Base-by-base conservation (phyloP, 2,113 vertebrate species). In the Tupaia chinensis region DNA sequence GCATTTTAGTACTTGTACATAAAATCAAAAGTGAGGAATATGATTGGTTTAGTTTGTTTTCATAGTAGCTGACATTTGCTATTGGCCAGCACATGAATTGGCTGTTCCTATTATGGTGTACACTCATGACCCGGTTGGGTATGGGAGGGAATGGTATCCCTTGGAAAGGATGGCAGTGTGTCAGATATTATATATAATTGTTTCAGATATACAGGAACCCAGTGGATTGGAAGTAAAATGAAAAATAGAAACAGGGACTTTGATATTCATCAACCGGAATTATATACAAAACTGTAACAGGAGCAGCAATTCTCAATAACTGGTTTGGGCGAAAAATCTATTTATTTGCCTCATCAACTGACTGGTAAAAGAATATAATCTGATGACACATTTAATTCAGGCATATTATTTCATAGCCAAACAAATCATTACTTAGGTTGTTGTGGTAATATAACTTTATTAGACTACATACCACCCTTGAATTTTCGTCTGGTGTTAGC, bases 401-500 rank as follows among this genome's bases (percentile, higher is more conserved):
- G 44, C 17, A 29, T 69, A 81, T 54, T 73, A 79, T 77, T 90
- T 90, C 13, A 82, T 23, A 87, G 34, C 2, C 29, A 89, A 74
- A 61, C 56, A 76, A 58, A 29, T 83, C 34, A 89, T 87, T 73
- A 93, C 80, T n/a, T 92, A 13, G 63, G 27, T 84, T 63, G 15
- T 88, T 85, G 54, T 90, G 29, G 27, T 73, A 80, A 66, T 96
- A 70, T 81, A 81, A 83, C 44, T 79, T 96, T 81, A 93, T 77
- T 83, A 73, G 65, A 69, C 11, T 72, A 7, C 0, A 15, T 56
- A 19, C 25, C 2, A 56, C 12, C 6, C 5, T 63, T 29, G 66
- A 20, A 87, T 93, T 82, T 96, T 90, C 78, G 34, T 96, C 58
- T 96, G 70, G 32, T 83, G 54, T 82, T 74, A 95, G 65, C 9